Conservation (phyloP, 2,888 invertebrate species). For the Hermaeophaga mercurialis region DNA sequence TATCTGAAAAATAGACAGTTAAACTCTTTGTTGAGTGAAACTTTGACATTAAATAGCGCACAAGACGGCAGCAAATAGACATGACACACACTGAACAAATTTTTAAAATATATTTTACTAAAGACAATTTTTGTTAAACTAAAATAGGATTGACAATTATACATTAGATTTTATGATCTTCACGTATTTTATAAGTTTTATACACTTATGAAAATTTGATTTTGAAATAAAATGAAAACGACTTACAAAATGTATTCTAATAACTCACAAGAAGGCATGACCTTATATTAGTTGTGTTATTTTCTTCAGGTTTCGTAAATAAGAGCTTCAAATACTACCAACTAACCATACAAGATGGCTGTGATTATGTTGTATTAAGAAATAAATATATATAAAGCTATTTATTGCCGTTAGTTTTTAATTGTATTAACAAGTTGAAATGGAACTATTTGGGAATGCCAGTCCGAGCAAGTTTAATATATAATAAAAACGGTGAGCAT, state of each 20-base stretch:
- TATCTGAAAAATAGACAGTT: too few species aligned
- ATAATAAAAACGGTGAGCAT: slow-evolving; percentile 48
- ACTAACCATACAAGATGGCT: slow-evolving; percentile 50
- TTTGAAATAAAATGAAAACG: too few species aligned
- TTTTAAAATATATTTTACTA: too few species aligned
- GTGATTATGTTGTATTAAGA: slow-evolving; percentile 43
- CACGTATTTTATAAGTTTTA: too few species aligned
- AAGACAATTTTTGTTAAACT: too few species aligned
- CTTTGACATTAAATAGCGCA: too few species aligned
- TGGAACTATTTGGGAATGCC: slow-evolving; percentile 46
- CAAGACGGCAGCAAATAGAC: too few species aligned
- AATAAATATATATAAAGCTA: slow-evolving; percentile 20
- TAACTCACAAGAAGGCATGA: slow-evolving; percentile 9
- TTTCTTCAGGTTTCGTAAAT: slow-evolving; percentile 46
- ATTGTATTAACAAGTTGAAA: slow-evolving; percentile 42
- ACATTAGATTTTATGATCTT: too few species aligned
- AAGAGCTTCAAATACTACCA: slow-evolving; percentile 44
- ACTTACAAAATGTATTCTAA: background rate
- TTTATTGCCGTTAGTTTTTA: slow-evolving; percentile 27
- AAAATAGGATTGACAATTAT: too few species aligned
- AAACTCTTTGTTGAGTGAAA: too few species aligned
- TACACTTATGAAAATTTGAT: too few species aligned
- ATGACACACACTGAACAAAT: too few species aligned
- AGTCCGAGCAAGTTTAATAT: slow-evolving; percentile 26
- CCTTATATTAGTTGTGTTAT: slow-evolving; percentile 31